phyloP scores from a whole-genome alignment of 1,140 invertebrate species.

The Cyrtorhinus lividipennis region DNA sequence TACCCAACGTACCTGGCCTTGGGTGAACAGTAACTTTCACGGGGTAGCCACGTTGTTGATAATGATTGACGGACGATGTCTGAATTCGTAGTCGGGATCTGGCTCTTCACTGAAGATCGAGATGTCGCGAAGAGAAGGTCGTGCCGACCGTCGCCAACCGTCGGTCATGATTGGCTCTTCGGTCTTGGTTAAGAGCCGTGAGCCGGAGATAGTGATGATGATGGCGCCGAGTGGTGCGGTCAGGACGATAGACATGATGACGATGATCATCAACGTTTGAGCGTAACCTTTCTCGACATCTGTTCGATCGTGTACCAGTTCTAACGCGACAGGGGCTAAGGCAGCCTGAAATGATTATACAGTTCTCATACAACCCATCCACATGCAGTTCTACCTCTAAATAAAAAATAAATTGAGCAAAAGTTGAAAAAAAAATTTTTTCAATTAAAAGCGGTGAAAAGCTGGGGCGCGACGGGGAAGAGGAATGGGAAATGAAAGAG shows the following conservation, averaged over 20 bases:
- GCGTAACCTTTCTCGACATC: slow-evolving; percentile 34
- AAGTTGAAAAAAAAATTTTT: no score
- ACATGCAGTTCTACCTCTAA: no score
- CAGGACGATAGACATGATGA: slow-evolving; percentile 77
- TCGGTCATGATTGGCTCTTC: slow-evolving; percentile 29
- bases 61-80: slow-evolving; percentile 21
- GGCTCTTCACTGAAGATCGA: slow-evolving; percentile 59
- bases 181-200: slow-evolving; percentile 52
- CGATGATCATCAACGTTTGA: slow-evolving; percentile 49
- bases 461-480: no score
- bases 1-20: no score
- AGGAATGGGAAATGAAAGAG: no score
- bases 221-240: slow-evolving; percentile 83
- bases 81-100: slow-evolving; percentile 35
- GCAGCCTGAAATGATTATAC: slow-evolving; percentile 57
- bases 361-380: no score
- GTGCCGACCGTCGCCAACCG: slow-evolving; percentile 54
- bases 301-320: slow-evolving; percentile 36
- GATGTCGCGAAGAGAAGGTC: slow-evolving; percentile 66
- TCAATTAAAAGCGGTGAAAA: no score
- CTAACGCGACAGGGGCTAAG: slow-evolving; percentile 59
- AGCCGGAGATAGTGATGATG: slow-evolving; percentile 65
- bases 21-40: not conserved
- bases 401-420: no score
- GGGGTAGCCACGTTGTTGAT: not conserved